Conservation (phyloP, 2,113 vertebrate genomes). For the Oreochromis spilurus region DNA sequence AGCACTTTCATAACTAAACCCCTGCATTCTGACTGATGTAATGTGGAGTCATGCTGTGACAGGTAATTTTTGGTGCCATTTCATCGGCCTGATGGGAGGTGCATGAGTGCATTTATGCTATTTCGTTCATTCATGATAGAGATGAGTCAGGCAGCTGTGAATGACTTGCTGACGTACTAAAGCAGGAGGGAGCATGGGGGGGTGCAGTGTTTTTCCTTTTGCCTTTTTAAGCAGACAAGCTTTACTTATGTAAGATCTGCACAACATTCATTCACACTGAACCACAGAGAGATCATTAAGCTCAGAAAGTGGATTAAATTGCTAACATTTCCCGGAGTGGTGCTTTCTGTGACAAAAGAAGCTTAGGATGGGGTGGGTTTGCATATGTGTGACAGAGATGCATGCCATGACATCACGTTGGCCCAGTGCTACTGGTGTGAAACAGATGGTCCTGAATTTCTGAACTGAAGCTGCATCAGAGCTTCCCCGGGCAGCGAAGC, state of each 20-base stretch:
- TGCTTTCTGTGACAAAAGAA: not conserved
- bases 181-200: slow-evolving; percentile 2
- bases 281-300: not conserved
- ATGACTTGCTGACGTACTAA: slow-evolving; percentile 50
- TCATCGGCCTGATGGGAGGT: not conserved
- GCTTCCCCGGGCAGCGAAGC: not conserved
- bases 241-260: slow-evolving; percentile 24
- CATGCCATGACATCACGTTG: slow-evolving; percentile 32
- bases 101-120: not conserved
- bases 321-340: not conserved
- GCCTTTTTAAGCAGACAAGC: slow-evolving; percentile 1
- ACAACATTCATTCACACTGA: not conserved
- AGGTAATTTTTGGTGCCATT: not conserved
- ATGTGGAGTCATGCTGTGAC: not conserved
- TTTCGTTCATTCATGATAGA: slow-evolving; percentile 56
- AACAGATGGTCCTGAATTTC: slow-evolving; percentile 12
- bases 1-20: not conserved
- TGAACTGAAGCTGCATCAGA: slow-evolving; percentile 6
- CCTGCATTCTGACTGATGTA: not conserved
- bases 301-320: not conserved
- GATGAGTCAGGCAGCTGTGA: slow-evolving; percentile 54
- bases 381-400: not conserved
- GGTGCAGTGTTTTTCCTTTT: slow-evolving; percentile 25
- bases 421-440: not conserved
- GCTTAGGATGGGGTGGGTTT: not conserved